Base-by-base conservation (phyloP, 2,888 invertebrate genomes). In the Autographa pulchrina region DNA sequence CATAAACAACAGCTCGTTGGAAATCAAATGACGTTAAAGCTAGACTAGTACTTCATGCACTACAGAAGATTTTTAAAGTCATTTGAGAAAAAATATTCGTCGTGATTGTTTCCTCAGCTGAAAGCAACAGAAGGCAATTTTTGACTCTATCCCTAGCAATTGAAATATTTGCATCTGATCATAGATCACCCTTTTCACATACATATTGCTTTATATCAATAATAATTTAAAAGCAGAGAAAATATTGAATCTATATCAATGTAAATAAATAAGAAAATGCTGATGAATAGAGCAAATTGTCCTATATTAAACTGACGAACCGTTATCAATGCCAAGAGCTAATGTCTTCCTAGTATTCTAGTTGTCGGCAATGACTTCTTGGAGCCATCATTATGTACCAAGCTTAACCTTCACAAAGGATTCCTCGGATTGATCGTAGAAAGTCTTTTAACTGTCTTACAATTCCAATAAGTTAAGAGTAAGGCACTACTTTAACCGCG, bases 1-100 rank as follows among this genome's bases (percentile, higher is more conserved):
- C 84, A 79, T 82, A 84, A 79, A 80, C 78, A 83, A 80, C 67
- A 69, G 65, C 68, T 77, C 68, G 73, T 82, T 82, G 71, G 80
- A 77, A 84, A 79, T 77, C 77, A 78, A 81, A 81, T 71, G 69
- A 60, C 68, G 69, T 71, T 74, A 65, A 68, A 70, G 59, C 67
- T 72, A 68, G 65, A 59, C 60, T 54, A 20, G 43, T 13, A 13
- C 8, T 31, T 14, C 54, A 13, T 25, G 54, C 54, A 56, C 20
- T 20, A 13, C 54, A 25, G 4, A 20, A 25, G 25, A 20, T 20
- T 56, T 20, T 13, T 25, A 41, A 48, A 48, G 48, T 7, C 48
- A 8, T 48, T n/a, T 48, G 48, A n/a, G 16, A 43, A 14, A 16
- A 16, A 43, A 43, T 25, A 16, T 0, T 43, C 43, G 16, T 43